Evolutionary conservation across 2,888 invertebrate genomes (phyloP), one percentile per base, ranked within the genome.

Genomic region (Apodemia duryi): DNA sequence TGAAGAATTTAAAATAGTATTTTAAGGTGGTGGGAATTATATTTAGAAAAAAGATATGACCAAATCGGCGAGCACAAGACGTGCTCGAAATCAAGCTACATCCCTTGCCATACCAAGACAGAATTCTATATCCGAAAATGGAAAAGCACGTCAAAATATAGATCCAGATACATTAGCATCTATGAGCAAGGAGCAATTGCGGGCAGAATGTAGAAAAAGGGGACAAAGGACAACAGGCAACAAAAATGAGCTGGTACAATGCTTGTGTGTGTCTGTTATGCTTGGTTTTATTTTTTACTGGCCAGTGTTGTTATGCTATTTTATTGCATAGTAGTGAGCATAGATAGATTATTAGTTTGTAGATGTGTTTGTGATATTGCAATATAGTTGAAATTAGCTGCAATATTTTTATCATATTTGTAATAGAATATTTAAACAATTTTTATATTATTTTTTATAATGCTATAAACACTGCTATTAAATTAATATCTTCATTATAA

Each of bases 151-250:
- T 70, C 89, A 91, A 75, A 88, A 80, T 71, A 77, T 91, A 72
- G 88, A 83, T 70, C 88, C 89, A 66, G 92, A 92, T 76, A 86
- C 92, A 77, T 86, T 94, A 79, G 90, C 92, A 67, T 86, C 92
- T 70, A 93, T 94, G 92, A 94, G 93, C 79, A 95, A 95, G 91
- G 94, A 95, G 79, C 95, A 95, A 81, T 91, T 95, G 72, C 94
- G 95, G 76, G 88, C 89, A 66, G 95, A 95, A 82, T 94, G 95
- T 91, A 91, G 94, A 74, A 94, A 94, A 88, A 86, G 95, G 76
- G 95, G 95, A 73, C 94, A 94, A 83, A 94, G 94, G 81, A 93
- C 94, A 62, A 92, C 94, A 71, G 95, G 95, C 82, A 95, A 94
- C 92, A 95, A 95, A 88, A 93, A 91, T 74, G 95, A 95, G 92